Percentiles rank a stretch among this genome's conserved stretches.
These are phyloP conservation scores for Leptosomus discolor DNA, from an alignment of 2,113 vertebrate genomes.

Conservation along the genomic window DNA sequence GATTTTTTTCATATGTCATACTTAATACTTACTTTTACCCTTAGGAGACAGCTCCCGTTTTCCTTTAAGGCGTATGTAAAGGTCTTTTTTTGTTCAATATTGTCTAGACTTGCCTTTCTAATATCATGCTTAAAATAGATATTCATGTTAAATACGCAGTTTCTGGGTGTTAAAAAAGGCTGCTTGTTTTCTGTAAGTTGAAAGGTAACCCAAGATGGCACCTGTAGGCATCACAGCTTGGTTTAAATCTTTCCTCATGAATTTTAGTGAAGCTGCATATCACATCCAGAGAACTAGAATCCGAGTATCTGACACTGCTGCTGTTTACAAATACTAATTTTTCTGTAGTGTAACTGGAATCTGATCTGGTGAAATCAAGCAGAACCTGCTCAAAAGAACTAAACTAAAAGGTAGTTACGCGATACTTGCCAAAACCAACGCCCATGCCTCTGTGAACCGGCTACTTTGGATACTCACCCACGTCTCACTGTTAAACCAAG, in stretches of 20 bases:
- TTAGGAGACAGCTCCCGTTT: slow-evolving; percentile 28
- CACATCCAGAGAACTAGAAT: not conserved
- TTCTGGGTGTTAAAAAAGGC: not conserved
- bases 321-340: not conserved
- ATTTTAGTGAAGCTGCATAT: not conserved
- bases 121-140: not conserved
- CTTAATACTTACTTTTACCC: slow-evolving; percentile 10
- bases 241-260: not conserved
- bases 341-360: not conserved
- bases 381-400: not conserved
- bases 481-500: not conserved
- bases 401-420: not conserved
- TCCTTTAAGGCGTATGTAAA: not conserved
- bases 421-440: not conserved
- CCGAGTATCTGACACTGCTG: not conserved
- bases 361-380: not conserved
- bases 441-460: not conserved
- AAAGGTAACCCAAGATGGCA: not conserved
- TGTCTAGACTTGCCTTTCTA: not conserved
- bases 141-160: not conserved
- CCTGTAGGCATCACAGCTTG: not conserved
- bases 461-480: not conserved
- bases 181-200: not conserved
- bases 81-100: slow-evolving; percentile 20
- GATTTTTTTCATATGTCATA: slow-evolving; percentile 14